Percentiles rank a stretch among this genome's conserved stretches.
These are phyloP conservation scores for Philaenus spumarius DNA, from an alignment of 1,140 invertebrate species.

Conservation along the genomic window DNA sequence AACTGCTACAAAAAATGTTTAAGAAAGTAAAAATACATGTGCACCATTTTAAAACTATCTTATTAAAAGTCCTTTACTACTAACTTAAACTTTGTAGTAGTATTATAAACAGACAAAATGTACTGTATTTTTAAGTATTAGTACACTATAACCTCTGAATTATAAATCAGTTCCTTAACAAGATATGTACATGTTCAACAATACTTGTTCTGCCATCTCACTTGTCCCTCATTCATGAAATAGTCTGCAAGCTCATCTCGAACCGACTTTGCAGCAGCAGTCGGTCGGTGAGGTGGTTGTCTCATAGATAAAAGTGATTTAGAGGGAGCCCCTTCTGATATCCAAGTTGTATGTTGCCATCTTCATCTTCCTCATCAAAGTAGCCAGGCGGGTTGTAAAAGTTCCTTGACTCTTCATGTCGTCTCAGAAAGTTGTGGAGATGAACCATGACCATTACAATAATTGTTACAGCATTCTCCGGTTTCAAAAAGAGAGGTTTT, in stretches of 20 bases:
- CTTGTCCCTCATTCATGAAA: not conserved
- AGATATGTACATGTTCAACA: too few relatives aligned
- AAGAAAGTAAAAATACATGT: too few relatives aligned
- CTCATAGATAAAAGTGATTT: not conserved
- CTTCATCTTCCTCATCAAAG: not conserved
- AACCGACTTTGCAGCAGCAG: not conserved
- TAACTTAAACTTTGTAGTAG: too few relatives aligned
- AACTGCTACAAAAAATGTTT: too few relatives aligned
- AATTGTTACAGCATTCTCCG: conserved; percentile 26
- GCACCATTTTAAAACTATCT: too few relatives aligned
- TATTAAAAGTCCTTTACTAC: too few relatives aligned
- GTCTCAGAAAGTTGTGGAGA: conserved; percentile 21
- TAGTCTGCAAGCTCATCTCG: not conserved
- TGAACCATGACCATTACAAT: conserved; percentile 31
- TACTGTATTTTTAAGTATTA: too few relatives aligned
- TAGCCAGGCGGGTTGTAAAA: not conserved
- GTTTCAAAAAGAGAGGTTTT: conserved; percentile 32
- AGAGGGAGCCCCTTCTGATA: not conserved
- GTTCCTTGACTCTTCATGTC: not conserved
- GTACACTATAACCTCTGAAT: too few relatives aligned
- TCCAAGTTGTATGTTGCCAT: not conserved
- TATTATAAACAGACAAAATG: too few relatives aligned
- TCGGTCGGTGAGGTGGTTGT: not conserved
- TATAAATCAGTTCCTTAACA: too few relatives aligned
- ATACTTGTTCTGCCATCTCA: not conserved